Conservation (phyloP, 2,113 vertebrate species). For the Chlamydotis undulata region DNA sequence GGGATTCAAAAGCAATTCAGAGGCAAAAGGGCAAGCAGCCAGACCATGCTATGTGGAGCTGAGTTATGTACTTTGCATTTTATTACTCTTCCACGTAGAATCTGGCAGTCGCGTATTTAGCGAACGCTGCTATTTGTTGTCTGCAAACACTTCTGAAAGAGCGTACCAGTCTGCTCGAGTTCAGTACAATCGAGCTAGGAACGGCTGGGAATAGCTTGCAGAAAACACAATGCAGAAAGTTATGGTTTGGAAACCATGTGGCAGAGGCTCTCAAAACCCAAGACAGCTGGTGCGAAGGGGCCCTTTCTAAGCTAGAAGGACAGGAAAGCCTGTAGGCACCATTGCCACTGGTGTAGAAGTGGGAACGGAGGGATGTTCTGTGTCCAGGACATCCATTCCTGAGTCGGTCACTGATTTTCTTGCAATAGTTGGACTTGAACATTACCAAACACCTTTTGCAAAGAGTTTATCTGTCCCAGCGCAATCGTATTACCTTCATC, state of each 20-base stretch:
- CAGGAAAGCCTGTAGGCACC: neutral
- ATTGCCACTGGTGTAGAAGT: rapidly evolving
- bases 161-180: neutral
- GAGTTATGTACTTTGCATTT: neutral
- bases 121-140: neutral
- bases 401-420: rapidly evolving
- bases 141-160: neutral
- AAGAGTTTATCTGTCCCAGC: neutral
- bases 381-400: neutral
- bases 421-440: neutral
- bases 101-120: neutral
- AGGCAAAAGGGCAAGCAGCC: constrained; percentile 22
- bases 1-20: constrained; percentile 22
- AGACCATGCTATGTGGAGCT: neutral
- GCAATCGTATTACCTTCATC: neutral
- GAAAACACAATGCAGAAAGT: neutral
- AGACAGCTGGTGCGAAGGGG: neutral
- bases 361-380: neutral
- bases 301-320: neutral
- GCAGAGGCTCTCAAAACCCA: neutral
- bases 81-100: neutral
- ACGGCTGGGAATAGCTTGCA: neutral
- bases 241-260: neutral
- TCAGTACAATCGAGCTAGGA: neutral
- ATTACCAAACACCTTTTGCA: neutral